These are phyloP conservation scores for Psittacula cyanocephala DNA, from an alignment of 2,113 vertebrate genomes.

Conservation along the genomic window DNA sequence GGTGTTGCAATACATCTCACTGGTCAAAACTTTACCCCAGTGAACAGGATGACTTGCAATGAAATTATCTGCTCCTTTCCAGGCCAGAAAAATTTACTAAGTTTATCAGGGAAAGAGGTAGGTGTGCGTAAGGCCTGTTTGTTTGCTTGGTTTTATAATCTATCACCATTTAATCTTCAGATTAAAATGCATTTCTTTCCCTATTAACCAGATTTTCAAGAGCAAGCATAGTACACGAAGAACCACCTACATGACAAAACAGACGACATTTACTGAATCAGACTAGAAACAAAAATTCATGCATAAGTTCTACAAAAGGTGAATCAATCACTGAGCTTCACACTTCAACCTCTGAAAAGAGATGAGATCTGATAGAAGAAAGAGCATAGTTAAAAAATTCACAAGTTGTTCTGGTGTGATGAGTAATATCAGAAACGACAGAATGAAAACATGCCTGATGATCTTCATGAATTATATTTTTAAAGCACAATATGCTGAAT, in stretches of 20 bases:
- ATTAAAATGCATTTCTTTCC: not conserved
- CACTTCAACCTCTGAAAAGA: not conserved
- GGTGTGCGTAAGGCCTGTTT: not conserved
- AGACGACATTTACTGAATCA: not conserved
- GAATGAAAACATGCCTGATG: not conserved
- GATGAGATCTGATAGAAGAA: not conserved
- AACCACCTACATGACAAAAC: not conserved
- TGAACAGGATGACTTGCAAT: not conserved
- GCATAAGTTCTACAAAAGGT: not conserved
- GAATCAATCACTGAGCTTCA: not conserved
- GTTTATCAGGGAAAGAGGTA: not conserved
- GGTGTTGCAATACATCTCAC: not conserved
- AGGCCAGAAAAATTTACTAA: not conserved
- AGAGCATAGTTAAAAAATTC: not conserved
- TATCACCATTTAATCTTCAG: not conserved
- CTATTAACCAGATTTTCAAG: not conserved
- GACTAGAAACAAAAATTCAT: not conserved
- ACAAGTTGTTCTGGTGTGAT: not conserved
- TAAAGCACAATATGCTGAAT: slow-evolving; percentile 29
- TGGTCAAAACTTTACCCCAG: not conserved
- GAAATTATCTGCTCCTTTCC: not conserved
- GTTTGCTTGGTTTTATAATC: not conserved
- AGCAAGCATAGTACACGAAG: not conserved
- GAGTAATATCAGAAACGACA: not conserved
- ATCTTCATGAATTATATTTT: not conserved